Conservation (phyloP, 2,113 vertebrate genomes). For the Gymnobelideus leadbeateri region DNA sequence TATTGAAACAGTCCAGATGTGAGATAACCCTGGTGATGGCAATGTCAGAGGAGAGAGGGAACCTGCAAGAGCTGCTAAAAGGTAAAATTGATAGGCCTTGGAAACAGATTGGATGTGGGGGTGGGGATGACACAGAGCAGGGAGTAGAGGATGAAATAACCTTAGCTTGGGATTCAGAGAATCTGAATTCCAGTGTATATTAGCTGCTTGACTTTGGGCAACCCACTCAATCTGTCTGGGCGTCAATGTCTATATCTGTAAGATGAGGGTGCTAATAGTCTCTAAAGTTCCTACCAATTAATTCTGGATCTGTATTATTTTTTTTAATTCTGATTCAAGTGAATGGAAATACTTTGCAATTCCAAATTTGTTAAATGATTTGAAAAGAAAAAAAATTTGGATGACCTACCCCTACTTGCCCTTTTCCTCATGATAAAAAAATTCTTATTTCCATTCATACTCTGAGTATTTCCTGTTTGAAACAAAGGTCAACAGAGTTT, state of each 20-base stretch:
- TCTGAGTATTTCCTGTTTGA: conserved; percentile 2
- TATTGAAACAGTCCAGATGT: background rate
- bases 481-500: background rate
- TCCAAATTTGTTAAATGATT: background rate
- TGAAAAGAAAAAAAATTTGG: conserved; percentile 12
- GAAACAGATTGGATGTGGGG: background rate
- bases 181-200: background rate
- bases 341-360: background rate
- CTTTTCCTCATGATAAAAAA: conserved; percentile 19
- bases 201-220: background rate
- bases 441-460: background rate
- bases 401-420: background rate
- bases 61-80: background rate
- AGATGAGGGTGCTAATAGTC: background rate
- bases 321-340: background rate
- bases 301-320: background rate
- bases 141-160: background rate
- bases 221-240: background rate
- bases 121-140: background rate
- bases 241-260: background rate
- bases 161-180: background rate
- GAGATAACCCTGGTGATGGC: background rate
- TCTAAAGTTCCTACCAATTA: background rate
- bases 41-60: background rate
- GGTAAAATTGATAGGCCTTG: background rate